Conservation (phyloP, 2,113 vertebrate species). For the Nipponia nippon region DNA sequence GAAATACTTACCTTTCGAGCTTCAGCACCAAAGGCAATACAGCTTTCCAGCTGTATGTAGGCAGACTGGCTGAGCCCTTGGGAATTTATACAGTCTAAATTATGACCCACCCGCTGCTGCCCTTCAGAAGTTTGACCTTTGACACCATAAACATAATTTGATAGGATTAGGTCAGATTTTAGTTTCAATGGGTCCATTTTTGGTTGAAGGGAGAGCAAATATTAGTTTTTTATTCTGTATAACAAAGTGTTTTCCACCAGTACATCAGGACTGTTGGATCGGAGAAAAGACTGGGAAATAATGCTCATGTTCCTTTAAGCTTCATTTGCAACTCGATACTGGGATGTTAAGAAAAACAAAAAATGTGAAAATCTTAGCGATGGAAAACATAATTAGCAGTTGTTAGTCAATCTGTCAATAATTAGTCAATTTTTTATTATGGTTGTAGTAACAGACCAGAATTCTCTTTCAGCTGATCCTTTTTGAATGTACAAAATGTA, state of each 20-base stretch:
- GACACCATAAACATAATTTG: slow-evolving; percentile 19
- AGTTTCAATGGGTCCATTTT: background rate
- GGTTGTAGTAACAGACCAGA: background rate
- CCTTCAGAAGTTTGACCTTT: slow-evolving; percentile 13
- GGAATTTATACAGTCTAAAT: slow-evolving; percentile 29
- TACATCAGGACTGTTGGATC: background rate
- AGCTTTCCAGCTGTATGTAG: slow-evolving; percentile 30
- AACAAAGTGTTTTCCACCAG: background rate
- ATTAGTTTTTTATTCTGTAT: background rate
- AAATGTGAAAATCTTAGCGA: background rate
- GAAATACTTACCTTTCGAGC: slow-evolving; percentile 26
- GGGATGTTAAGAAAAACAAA: background rate
- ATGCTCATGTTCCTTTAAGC: background rate
- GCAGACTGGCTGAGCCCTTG: background rate
- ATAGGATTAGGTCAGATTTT: background rate
- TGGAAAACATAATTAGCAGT: background rate
- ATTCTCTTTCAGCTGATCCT: background rate
- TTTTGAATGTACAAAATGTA: background rate
- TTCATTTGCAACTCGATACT: background rate
- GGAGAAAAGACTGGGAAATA: background rate
- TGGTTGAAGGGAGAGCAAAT: slow-evolving; percentile 8
- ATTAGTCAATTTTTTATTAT: background rate
- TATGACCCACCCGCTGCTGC: background rate
- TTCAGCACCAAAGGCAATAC: slow-evolving; percentile 21
- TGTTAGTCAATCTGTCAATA: background rate